Conservation (phyloP, 2,113 vertebrate genomes). For the Nanger granti region DNA sequence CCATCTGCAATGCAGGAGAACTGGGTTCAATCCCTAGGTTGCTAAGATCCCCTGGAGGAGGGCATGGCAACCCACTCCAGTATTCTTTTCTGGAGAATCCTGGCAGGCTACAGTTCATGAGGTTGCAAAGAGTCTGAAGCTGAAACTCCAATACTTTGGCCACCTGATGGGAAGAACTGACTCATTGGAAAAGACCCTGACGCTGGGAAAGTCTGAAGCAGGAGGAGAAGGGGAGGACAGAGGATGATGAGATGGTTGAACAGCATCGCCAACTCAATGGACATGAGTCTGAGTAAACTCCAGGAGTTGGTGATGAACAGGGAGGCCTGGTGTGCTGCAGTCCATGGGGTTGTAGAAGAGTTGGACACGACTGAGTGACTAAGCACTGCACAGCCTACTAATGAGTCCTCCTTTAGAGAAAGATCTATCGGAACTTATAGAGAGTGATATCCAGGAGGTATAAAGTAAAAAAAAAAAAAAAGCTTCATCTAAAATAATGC, state of each 20-base stretch:
- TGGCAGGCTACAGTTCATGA: neutral
- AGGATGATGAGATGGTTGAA: neutral
- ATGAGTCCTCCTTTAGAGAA: neutral
- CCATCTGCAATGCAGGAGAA: neutral
- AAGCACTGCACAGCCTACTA: neutral
- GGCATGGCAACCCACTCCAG: neutral
- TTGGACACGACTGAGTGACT: neutral
- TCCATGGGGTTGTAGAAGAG: neutral
- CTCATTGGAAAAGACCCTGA: neutral
- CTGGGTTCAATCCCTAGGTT: neutral
- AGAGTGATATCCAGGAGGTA: neutral
- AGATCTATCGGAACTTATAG: neutral
- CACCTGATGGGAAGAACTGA: neutral
- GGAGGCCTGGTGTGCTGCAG: neutral
- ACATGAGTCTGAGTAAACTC: neutral
- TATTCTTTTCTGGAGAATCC: neutral
- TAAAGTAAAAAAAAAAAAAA: neutral
- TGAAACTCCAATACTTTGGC: neutral
- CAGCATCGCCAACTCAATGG: neutral
- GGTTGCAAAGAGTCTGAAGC: neutral
- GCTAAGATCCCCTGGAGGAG: neutral
- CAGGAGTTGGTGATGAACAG: neutral
- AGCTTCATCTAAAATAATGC: neutral
- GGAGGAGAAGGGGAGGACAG: neutral
- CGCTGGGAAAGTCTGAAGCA: neutral